A percentile compares a stretch with the other conserved stretches of the same genome.
Evolutionary conservation across 2,888 invertebrate genomes (phyloP).

Genomic region (Colletes collaris): DNA sequence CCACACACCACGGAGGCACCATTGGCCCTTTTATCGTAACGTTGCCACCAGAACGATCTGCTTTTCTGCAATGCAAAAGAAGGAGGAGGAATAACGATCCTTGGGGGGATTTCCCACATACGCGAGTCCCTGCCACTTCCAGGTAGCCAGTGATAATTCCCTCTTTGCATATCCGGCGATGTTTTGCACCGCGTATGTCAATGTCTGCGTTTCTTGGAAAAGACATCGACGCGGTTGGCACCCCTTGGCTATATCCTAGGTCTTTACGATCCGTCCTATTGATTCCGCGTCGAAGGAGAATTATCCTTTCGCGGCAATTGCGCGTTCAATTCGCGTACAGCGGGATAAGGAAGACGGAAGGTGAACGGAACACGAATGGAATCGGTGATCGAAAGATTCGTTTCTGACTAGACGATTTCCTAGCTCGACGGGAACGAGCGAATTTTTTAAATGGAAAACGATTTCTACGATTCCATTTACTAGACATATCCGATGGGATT

Average conservation of each 20-base stretch:
- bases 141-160: slow-evolving; percentile 60
- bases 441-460: no score
- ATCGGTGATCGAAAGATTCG: no score
- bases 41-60: slow-evolving; percentile 42
- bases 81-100: slow-evolving; percentile 54
- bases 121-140: slow-evolving; percentile 55
- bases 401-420: no score
- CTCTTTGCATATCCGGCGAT: slow-evolving; percentile 59
- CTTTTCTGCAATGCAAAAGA: slow-evolving; percentile 61
- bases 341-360: neutral
- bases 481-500: no score
- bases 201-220: slow-evolving; percentile 48
- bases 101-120: slow-evolving; percentile 55
- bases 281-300: slow-evolving; percentile 5
- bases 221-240: neutral
- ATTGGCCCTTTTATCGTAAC: slow-evolving; percentile 52
- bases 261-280: slow-evolving; percentile 8
- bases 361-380: no score
- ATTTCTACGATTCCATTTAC: no score
- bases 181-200: slow-evolving; percentile 36
- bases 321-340: neutral
- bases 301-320: neutral
- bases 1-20: slow-evolving; percentile 50
- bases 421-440: no score
- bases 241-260: no score